Percentiles rank a stretch among this genome's conserved stretches.
These are phyloP conservation scores for Liasis olivaceus DNA, from an alignment of 2,797 vertebrate species.

Conservation along the genomic window DNA sequence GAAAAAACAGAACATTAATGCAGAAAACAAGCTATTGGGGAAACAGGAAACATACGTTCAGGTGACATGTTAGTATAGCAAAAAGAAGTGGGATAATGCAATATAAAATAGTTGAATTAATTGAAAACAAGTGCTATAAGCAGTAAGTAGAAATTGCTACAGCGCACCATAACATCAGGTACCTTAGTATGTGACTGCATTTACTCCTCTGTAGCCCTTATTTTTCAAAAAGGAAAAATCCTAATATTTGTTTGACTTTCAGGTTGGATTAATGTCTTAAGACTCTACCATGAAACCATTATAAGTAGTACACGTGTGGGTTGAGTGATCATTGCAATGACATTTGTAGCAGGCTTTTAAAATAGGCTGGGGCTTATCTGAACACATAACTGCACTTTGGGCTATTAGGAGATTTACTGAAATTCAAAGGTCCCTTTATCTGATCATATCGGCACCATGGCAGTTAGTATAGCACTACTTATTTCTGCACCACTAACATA, in stretches of 20 bases:
- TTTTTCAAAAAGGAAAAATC: background rate
- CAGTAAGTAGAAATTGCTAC: background rate
- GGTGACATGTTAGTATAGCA: background rate
- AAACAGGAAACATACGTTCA: rapidly evolving
- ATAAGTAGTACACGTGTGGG: too few relatives aligned
- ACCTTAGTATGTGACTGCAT: background rate
- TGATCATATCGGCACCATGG: background rate
- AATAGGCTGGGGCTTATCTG: background rate
- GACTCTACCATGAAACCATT: background rate
- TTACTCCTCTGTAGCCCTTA: background rate
- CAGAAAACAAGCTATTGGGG: background rate
- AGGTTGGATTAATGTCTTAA: background rate
- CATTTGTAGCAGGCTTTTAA: background rate
- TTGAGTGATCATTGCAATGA: too few relatives aligned
- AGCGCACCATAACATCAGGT: background rate
- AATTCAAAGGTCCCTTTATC: background rate
- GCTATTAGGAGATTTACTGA: background rate
- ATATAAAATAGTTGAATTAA: background rate
- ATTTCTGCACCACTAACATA: background rate
- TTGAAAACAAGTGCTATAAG: background rate
- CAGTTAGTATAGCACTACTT: background rate
- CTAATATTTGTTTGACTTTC: background rate
- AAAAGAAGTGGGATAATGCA: background rate
- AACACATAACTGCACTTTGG: background rate
- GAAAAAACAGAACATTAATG: background rate